These are phyloP conservation scores for Sinocyclocheilus anshuiensis DNA, from an alignment of 2,113 vertebrate genomes.

Conservation along the genomic window DNA sequence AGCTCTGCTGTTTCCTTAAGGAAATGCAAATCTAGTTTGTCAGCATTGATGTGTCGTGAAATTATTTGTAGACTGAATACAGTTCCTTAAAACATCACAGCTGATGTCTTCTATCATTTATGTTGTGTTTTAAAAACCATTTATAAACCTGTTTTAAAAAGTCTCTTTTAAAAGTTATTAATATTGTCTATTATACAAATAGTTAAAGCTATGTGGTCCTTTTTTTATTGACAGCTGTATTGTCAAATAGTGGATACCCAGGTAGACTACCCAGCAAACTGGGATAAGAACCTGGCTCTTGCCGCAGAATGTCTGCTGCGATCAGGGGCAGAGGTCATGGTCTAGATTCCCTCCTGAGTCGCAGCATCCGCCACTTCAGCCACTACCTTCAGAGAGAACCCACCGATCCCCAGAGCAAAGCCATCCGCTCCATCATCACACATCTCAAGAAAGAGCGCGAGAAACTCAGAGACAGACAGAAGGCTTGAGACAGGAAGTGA, in stretches of 20 bases:
- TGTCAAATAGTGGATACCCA: conserved; percentile 83
- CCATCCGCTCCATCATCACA: conserved; percentile 80
- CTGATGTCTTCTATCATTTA: background rate
- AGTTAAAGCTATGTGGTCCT: background rate
- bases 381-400: conserved; percentile 82
- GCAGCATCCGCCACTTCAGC: conserved; percentile 83
- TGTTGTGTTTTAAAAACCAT: background rate
- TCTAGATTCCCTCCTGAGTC: conserved; percentile 80
- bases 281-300: conserved; percentile 97
- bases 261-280: conserved; percentile 87
- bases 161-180: no score
- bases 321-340: conserved; percentile 67
- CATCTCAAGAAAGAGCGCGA: conserved; percentile 83
- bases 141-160: background rate
- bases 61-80: background rate
- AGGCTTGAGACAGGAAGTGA: background rate
- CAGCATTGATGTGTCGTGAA: background rate
- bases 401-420: conserved; percentile 80
- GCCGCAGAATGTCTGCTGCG: conserved; percentile 90
- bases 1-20: background rate
- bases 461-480: conserved; percentile 56
- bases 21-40: conserved; percentile 14
- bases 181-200: background rate
- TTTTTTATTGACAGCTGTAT: conserved; percentile 80
- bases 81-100: conserved; percentile 13